Evolutionary conservation across 2,113 vertebrate species (phyloP).

Genomic region (Atractosteus spatula): DNA sequence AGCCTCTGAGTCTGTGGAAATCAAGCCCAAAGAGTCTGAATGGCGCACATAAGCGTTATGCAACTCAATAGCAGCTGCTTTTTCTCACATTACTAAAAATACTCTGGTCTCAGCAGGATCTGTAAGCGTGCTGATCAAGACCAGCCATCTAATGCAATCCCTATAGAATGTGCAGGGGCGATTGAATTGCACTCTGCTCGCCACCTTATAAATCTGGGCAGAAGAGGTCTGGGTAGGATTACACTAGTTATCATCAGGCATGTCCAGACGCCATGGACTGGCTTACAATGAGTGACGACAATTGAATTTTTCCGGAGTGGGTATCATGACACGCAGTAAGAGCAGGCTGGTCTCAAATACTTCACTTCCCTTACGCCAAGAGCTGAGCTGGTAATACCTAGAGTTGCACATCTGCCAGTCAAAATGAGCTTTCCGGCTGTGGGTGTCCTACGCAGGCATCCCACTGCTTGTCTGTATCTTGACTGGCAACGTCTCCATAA

Average conservation of each 20-base stretch:
- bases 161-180: no score
- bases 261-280: no score
- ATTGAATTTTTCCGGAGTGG: no score
- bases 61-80: slow-evolving; percentile 29
- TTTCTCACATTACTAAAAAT: slow-evolving; percentile 49
- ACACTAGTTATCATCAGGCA: no score
- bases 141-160: no score
- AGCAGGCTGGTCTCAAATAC: slow-evolving; percentile 3
- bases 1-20: slow-evolving; percentile 28
- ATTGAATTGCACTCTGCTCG: no score
- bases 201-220: no score
- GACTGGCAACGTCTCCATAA: neutral
- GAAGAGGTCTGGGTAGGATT: no score
- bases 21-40: slow-evolving; percentile 29
- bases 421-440: slow-evolving; percentile 36
- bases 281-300: no score
- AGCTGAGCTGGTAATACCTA: no score
- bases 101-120: slow-evolving; percentile 10
- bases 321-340: no score
- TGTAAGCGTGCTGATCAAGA: no score
- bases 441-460: slow-evolving; percentile 21
- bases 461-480: slow-evolving; percentile 8
- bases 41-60: slow-evolving; percentile 46
- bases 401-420: neutral
- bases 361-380: neutral